Evolutionary conservation across 92 coral and sea anemone species (phyloP), one percentile per base, ranked within the genome.

Genomic region (Siderastrea radians): DNA sequence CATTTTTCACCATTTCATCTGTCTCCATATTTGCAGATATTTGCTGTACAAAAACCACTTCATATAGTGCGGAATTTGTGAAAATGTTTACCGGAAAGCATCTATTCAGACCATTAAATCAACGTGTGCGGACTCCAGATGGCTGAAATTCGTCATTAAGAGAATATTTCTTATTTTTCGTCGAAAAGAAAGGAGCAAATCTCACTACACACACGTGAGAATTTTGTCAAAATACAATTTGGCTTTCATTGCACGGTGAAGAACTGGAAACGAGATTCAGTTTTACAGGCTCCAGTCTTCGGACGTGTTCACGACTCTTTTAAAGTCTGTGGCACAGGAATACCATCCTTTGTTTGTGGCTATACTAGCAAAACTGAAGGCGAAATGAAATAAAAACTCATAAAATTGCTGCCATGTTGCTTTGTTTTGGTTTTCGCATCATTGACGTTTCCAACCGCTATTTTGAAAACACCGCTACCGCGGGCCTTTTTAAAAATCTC

Each of bases 21-120:
- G 89, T 16, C 66, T 90, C 86, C 91, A 90, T 92, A 45, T n/a
- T 86, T 74, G 43, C 48, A 44, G 60, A 50, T 64, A 9, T 67
- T 17, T 44, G 64, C 16, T 26, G 80, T 53, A 51, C 53, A 63
- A 1, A 8, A 10, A 4, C 14, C 44, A 10, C 10, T 8, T 68
- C 3, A 26, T 3, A 38, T 17, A 50, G 52, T 15, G 49, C 43
- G 52, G 69, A 19, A 65, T 65, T 49, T 38, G 16, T 26, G 26
- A 13, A 53, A 67, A 47, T n/a, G 9, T 62, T 64, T 26, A 59
- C 64, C 38, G 3, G 74, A n/a, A 68, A 57, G 12, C 49, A n/a
- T 69, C 52, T 38, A 55, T 16, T 44, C 50, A 13, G 44, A 2
- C 13, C 12, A 43, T 5, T 43, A 2, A 16, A 19, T 44, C 43